Base-by-base conservation (phyloP, 2,113 vertebrate species). In the Gila orcuttii region DNA sequence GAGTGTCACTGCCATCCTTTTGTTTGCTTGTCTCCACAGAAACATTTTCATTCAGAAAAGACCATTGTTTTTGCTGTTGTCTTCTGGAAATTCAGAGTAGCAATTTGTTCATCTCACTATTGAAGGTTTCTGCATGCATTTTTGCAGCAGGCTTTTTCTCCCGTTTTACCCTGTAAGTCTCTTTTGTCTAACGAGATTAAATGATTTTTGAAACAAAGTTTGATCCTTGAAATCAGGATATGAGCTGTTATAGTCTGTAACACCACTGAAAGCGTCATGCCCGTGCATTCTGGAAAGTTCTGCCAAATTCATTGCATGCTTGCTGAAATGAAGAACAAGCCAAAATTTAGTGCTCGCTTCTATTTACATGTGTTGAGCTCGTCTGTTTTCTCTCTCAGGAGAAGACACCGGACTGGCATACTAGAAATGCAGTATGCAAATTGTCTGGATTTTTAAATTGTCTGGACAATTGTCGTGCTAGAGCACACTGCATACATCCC, bases 11-110 rank as follows among this genome's bases (percentile, higher is more conserved):
- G 88, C 89, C 86, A 91, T 88, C 89, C 71, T 91, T 90, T 86
- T 85, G 88, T 90, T 88, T 90, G 47, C 86, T 66, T 84, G 87
- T 87, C 86, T 90, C 84, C 71, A 88, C 88, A 86, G 89, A 92
- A 93, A 89, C 87, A 86, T 69, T 92, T 87, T 86, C 88, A 85
- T 87, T 79, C 77, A 90, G 87, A 84, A 89, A 87, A 85, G 76
- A 79, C 64, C 85, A 88, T 90, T 92, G 89, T 92, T 89, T 31
- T 86, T 83, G 15, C 87, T 78, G 77, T 93, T 94, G 91, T 94
- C 91, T 91, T 79, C 84, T 89, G 86, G 86, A 82, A 87, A 89
- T 93, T 93, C 91, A 85, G 86, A 89, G 89, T 88, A 85, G 42
- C 81, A 85, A 87, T 92, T 92, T 91, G 88, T 92, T 92, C 87